These are phyloP conservation scores for Axinella damicornis DNA, from an alignment of 37 sponge, comb jelly and placozoan species.

Conservation along the genomic window DNA sequence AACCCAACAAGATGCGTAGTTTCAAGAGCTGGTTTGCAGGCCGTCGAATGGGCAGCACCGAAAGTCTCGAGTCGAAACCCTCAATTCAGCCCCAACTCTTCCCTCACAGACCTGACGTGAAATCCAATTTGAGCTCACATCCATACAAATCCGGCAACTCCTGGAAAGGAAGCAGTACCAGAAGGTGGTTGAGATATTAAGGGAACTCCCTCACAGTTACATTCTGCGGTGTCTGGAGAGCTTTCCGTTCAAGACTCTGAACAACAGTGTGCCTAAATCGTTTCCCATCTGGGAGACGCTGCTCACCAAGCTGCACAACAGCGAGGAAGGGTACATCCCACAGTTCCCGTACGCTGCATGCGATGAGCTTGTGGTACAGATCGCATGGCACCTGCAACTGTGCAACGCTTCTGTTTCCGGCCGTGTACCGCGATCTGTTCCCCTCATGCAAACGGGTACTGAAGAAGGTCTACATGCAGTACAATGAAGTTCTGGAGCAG, in stretches of 20 bases:
- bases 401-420: neutral
- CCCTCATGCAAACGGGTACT: conserved; percentile 54
- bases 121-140: conserved; percentile 51
- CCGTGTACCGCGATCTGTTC: neutral
- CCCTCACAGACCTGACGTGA: neutral
- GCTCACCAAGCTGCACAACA: conserved; percentile 63
- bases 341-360: conserved; percentile 71
- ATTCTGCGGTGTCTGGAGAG: conserved; percentile 65
- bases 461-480: conserved; percentile 81
- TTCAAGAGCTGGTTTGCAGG: conserved; percentile 2
- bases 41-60: conserved; percentile 32
- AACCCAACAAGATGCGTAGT: too few species aligned
- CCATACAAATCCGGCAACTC: conserved; percentile 46
- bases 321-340: conserved; percentile 75
- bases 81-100: neutral
- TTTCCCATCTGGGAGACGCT: conserved; percentile 82
- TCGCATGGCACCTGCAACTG: conserved; percentile 46
- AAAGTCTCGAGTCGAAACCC: neutral
- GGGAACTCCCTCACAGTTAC: conserved; percentile 45
- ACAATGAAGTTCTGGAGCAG: conserved; percentile 65
- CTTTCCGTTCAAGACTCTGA: conserved; percentile 73
- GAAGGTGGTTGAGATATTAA: conserved; percentile 41
- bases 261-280: conserved; percentile 52
- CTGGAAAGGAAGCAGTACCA: conserved; percentile 57
- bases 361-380: conserved; percentile 64